Base-by-base conservation (phyloP, 1,140 invertebrate species). In the Caenorhabditis latens region DNA sequence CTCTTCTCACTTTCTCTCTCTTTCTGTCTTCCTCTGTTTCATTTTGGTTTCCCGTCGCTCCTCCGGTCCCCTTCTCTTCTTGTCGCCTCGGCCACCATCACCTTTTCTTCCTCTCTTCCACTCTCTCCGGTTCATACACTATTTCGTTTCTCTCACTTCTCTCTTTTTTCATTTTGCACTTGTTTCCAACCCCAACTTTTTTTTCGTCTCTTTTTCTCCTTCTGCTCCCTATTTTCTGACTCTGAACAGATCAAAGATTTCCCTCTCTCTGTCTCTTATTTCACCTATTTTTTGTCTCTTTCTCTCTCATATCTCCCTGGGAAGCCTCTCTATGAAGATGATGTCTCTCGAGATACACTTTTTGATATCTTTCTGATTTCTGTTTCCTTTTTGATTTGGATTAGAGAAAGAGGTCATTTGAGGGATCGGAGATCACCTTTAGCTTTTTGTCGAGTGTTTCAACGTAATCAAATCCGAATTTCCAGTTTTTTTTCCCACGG, bases 191-290 rank as follows among this genome's bases (percentile, higher is more conserved):
- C n/a, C 57, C 19, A 16, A n/a, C 21, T 16, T n/a, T 21, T 16
- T 58, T 58, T 21, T 58, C 8, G 2, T 58, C 57, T 58, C 57
- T 58, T 21, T 21, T 58, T 58, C 21, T 58, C 57, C n/a, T 9
- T n/a, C 57, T 58, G 16, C n/a, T 53, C 46, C 16, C 8, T 48
- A 53, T 83, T 83, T 48, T 75, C 8, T 75, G 42, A 32, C 32
- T 32, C 32, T 32, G 32, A 43, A 32, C 63, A 67, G 63, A 43
- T 67, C 63, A 67, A 43, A 67, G 63, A 67, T 32, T 75, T 32
- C 32, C 32, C 32, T 75, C 21, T 32, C 21, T 32, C 71, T 75
- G 24, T 75, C 40, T 75, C 21, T 19, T 58, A 58, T 21, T n/a
- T 19, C n/a, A 32, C 32, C 32, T 32, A 32, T n/a, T 58, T 58